Evolutionary conservation across 2,888 invertebrate species (phyloP).

Genomic region (Epicampocera succincta): DNA sequence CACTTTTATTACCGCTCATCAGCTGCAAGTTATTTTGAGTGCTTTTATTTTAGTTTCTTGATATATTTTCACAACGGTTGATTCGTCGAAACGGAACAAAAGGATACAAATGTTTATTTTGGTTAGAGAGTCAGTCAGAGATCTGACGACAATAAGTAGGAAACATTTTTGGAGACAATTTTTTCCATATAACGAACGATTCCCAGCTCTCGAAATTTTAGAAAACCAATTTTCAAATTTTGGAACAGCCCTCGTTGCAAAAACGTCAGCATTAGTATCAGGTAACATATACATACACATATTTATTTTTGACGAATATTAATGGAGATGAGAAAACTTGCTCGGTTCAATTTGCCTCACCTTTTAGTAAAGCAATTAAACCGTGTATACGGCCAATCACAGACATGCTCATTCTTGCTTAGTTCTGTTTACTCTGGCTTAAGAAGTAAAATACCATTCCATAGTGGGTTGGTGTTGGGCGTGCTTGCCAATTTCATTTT

Average conservation of each 20-base stretch:
- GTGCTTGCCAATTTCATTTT: no score
- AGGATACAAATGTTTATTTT: no score
- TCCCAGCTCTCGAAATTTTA: no score
- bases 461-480: no score
- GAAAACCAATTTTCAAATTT: not conserved
- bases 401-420: no score
- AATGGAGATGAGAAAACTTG: conserved; percentile 41
- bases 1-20: conserved; percentile 52
- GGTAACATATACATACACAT: conserved; percentile 44
- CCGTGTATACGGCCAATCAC: not conserved
- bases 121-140: no score
- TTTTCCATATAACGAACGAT: no score
- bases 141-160: no score
- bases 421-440: no score
- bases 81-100: not conserved
- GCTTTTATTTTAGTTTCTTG: conserved; percentile 13
- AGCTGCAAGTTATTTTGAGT: conserved; percentile 33
- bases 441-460: no score
- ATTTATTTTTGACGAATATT: conserved; percentile 62
- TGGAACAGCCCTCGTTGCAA: not conserved
- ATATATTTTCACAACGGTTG: no score
- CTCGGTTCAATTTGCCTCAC: conserved; percentile 2
- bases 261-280: not conserved
- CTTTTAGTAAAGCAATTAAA: conserved; percentile 17
- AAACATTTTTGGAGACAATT: no score